Conservation (phyloP, 2,113 vertebrate species). For the Ardeotis arabs region DNA sequence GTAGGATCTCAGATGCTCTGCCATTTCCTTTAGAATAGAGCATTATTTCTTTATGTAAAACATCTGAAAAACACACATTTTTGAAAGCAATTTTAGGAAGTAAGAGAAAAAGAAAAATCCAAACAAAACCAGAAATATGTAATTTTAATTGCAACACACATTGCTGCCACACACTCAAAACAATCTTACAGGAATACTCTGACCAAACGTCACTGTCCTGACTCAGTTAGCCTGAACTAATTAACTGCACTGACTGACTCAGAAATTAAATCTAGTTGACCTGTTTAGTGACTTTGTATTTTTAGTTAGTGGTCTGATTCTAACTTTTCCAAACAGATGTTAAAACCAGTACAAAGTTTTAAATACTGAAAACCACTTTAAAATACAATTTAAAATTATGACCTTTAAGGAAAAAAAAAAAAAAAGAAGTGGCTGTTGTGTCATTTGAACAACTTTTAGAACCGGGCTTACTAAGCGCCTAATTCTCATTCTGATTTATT, state of each 20-base stretch:
- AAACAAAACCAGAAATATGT: not conserved
- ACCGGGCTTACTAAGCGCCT: not conserved
- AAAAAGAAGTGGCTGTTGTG: not conserved
- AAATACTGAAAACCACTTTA: not conserved
- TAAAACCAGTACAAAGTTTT: not conserved
- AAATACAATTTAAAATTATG: not conserved
- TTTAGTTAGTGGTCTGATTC: not conserved
- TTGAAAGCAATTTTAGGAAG: not conserved
- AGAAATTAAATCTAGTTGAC: not conserved
- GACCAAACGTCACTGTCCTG: not conserved
- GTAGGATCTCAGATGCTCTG: not conserved
- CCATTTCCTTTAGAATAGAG: not conserved
- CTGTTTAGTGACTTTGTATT: not conserved
- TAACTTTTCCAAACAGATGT: not conserved
- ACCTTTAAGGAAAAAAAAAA: not conserved
- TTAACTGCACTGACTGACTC: not conserved
- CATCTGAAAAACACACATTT: not conserved
- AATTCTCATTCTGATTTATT: not conserved
- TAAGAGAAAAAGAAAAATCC: not conserved
- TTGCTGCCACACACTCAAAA: not conserved
- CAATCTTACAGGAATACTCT: not conserved
- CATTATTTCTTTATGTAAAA: not conserved
- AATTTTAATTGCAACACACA: not conserved
- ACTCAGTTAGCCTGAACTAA: not conserved
- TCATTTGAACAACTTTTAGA: not conserved